Evolutionary conservation across 2,797 vertebrate genomes (phyloP).

Genomic region (Mormyrus hasselquistii): DNA sequence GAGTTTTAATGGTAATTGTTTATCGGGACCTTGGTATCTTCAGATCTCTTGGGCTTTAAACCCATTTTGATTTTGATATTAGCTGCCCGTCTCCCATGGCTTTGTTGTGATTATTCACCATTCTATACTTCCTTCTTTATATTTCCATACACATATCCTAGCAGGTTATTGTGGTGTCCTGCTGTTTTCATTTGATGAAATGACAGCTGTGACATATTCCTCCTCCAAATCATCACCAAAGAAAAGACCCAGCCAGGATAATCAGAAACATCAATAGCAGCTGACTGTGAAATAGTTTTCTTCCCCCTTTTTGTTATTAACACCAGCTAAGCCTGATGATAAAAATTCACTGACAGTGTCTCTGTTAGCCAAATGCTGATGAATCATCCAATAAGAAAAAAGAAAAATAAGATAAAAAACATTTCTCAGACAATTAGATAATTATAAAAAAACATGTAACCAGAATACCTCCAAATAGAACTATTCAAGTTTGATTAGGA

Average conservation of each 20-base stretch:
- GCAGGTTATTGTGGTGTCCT: background rate
- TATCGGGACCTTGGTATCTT: background rate
- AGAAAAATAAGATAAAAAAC: background rate
- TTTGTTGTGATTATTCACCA: background rate
- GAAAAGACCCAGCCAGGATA: background rate
- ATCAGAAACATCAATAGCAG: background rate
- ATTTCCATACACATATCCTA: background rate
- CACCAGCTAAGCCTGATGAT: background rate
- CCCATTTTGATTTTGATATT: background rate
- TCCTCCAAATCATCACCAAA: background rate
- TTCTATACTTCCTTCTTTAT: background rate
- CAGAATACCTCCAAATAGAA: background rate
- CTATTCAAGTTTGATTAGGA: background rate
- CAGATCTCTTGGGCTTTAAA: background rate
- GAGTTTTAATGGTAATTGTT: background rate
- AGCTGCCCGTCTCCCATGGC: background rate
- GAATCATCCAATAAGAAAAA: background rate
- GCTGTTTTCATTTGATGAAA: background rate
- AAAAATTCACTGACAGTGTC: background rate
- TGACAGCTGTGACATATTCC: background rate
- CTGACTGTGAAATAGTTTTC: background rate
- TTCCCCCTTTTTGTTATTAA: background rate
- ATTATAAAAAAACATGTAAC: background rate
- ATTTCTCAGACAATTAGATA: background rate
- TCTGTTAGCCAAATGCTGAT: background rate